Evolutionary conservation across 2,113 vertebrate species (phyloP).

Genomic region (Polypterus bichir): DNA sequence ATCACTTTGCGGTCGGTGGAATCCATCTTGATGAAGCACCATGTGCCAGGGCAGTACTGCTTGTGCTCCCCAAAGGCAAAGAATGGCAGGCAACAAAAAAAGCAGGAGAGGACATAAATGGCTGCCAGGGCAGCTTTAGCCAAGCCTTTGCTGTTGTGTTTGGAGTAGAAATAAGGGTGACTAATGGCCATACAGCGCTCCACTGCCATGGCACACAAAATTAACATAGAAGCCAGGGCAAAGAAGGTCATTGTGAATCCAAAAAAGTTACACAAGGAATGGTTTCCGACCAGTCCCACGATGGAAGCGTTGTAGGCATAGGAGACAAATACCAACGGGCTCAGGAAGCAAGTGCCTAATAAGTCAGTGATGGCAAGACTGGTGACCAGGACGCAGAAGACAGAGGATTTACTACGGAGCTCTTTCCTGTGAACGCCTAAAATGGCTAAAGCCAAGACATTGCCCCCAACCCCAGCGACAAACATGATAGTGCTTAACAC

Average conservation of each 20-base stretch:
- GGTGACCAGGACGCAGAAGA: slow-evolving; percentile 74
- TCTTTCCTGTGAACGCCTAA: slow-evolving; percentile 56
- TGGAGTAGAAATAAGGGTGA: slow-evolving; percentile 70
- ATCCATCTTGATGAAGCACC: slow-evolving; percentile 78
- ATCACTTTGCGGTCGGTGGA: slow-evolving; percentile 20
- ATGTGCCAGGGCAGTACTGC: slow-evolving; percentile 77
- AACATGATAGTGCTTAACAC: slow-evolving; percentile 67
- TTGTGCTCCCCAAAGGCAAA: slow-evolving; percentile 58
- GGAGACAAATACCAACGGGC: slow-evolving; percentile 68
- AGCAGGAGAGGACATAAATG: slow-evolving; percentile 53
- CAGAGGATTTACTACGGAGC: slow-evolving; percentile 50
- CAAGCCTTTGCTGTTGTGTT: slow-evolving; percentile 46
- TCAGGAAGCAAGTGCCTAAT: slow-evolving; percentile 72
- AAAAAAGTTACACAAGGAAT: slow-evolving; percentile 53
- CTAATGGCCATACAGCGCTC: slow-evolving; percentile 82
- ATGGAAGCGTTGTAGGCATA: slow-evolving; percentile 55
- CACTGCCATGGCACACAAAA: slow-evolving; percentile 73
- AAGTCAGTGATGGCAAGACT: slow-evolving; percentile 72
- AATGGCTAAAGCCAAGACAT: slow-evolving; percentile 69
- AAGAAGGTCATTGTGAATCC: slow-evolving; percentile 76
- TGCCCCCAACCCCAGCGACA: slow-evolving; percentile 59
- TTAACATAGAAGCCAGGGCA: slow-evolving; percentile 65
- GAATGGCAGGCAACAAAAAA: slow-evolving; percentile 64
- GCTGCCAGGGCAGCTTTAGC: slow-evolving; percentile 50
- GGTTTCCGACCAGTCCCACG: slow-evolving; percentile 37